Evolutionary conservation across 2,888 invertebrate genomes (phyloP), one percentile per base, ranked within the genome.

Genomic region (Beris morrisii): DNA sequence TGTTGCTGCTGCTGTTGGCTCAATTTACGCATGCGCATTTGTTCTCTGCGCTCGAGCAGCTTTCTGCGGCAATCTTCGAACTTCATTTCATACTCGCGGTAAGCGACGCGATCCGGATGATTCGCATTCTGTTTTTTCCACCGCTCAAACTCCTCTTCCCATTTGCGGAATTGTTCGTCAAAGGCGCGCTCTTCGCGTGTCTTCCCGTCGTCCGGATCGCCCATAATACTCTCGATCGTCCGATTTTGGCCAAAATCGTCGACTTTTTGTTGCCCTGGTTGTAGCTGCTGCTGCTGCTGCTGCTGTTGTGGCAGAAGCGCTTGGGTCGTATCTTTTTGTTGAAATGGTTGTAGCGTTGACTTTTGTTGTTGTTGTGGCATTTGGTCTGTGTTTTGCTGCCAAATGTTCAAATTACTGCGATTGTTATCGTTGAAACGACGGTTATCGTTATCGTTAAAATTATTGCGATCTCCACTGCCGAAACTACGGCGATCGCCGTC

Each of bases 71-170:
- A 94, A 45, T 89, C 86, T 75, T 92, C 91, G 88, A 95, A 95
- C 78, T 93, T 93, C 61, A 89, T 86, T 79, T 95, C 93, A 79
- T 95, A 95, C 74, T 92, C 89, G 73, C 85, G 85, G 76, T 93
- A 93, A 72, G 92, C 91, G 79, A 88, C 88, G 79, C 90, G 92
- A 78, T 95, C 94, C 0, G 95, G 95, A 82, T 95, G 95, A 79
- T 93, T 91, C 44, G 88, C 89, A 82, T 96, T 96, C 75, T 94
- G 92, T 70, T 88, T 87, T 77, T 92, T 92, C 96, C 96, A 96
- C 73, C 90, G 90, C 74, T 91, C 88, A 78, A 95, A 95, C 78
- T 95, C 92, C 72, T 91, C 87, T 80, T 95, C 94, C 95, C 95
- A 96, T 75, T 92, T 89, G 74, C 88, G 86, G 77, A 95, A 95